Conservation (phyloP, 2,888 invertebrate genomes). For the Leucophora obtusa region DNA sequence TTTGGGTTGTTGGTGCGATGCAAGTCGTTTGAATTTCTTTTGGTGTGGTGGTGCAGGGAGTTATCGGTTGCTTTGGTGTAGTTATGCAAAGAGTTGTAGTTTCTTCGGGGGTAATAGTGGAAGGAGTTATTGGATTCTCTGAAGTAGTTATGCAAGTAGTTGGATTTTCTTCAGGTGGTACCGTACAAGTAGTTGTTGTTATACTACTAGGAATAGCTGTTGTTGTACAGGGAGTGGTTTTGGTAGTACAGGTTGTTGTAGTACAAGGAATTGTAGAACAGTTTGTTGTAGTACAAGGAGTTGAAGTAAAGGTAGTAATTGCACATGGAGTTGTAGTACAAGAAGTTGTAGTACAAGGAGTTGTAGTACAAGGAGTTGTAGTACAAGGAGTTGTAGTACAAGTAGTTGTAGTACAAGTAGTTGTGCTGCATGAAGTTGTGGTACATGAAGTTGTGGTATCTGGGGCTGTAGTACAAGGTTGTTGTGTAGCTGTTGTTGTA, state of each 20-base stretch:
- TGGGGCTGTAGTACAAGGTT: conserved; percentile 42
- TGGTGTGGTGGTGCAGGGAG: too few species aligned
- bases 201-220: conserved; percentile 38
- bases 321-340: background rate
- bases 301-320: background rate
- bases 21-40: too few species aligned
- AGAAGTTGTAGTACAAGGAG: background rate
- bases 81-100: too few species aligned
- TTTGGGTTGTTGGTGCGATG: too few species aligned
- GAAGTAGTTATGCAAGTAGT: too few species aligned
- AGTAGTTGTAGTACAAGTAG: conserved; percentile 8
- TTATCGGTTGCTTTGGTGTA: background rate
- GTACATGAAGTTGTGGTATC: too few species aligned
- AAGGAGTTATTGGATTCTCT: background rate
- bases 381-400: background rate
- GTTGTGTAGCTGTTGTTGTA: conserved; percentile 16
- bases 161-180: background rate
- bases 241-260: too few species aligned
- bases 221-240: conserved; percentile 20
- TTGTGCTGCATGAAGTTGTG: too few species aligned
- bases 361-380: conserved; percentile 21
- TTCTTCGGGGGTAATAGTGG: background rate
- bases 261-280: conserved; percentile 30
- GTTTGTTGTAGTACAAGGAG: conserved; percentile 22
- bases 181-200: conserved; percentile 24